phyloP scores from a whole-genome alignment of 2,888 invertebrate species.

The Calameuta idolon region DNA sequence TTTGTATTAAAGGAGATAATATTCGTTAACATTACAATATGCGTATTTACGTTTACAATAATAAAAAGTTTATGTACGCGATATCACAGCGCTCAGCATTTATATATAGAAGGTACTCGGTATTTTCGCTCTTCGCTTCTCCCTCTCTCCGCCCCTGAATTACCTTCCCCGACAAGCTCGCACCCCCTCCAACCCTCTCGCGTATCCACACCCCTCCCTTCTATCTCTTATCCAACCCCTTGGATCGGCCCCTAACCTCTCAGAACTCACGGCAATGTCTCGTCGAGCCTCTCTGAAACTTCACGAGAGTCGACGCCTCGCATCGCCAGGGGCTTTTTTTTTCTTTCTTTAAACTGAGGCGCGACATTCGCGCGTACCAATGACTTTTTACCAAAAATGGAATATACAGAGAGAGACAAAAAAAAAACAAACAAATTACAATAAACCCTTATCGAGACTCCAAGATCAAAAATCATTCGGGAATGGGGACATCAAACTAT shows the following conservation, averaged over 20 bases:
- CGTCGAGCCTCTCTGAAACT: neutral
- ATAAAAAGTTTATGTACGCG: constrained; percentile 55
- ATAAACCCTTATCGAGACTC: neutral
- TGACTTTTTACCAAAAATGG: constrained; percentile 12
- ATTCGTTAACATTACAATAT: constrained; percentile 60
- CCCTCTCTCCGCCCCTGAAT: constrained; percentile 16
- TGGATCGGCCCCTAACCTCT: neutral
- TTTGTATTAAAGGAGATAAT: constrained; percentile 60
- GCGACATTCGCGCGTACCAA: constrained; percentile 46
- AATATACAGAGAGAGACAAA: neutral
- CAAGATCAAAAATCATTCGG: neutral
- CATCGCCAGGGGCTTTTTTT: constrained; percentile 21
- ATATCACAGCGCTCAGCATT: constrained; percentile 66
- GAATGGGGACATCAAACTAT: neutral
- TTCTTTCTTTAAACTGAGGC: constrained; percentile 39
- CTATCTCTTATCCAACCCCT: neutral
- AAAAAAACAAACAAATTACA: neutral
- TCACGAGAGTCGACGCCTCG: neutral
- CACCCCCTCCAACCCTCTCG: neutral
- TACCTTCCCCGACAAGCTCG: neutral
- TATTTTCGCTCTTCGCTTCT: constrained; percentile 29
- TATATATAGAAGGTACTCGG: constrained; percentile 41
- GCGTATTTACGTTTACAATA: constrained; percentile 56
- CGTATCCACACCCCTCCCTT: neutral
- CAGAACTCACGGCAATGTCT: constrained; percentile 32